A percentile compares a stretch with the other conserved stretches of the same genome.
Evolutionary conservation across 2,113 vertebrate genomes (phyloP).

Genomic region (Poeciliopsis turrubarensis): DNA sequence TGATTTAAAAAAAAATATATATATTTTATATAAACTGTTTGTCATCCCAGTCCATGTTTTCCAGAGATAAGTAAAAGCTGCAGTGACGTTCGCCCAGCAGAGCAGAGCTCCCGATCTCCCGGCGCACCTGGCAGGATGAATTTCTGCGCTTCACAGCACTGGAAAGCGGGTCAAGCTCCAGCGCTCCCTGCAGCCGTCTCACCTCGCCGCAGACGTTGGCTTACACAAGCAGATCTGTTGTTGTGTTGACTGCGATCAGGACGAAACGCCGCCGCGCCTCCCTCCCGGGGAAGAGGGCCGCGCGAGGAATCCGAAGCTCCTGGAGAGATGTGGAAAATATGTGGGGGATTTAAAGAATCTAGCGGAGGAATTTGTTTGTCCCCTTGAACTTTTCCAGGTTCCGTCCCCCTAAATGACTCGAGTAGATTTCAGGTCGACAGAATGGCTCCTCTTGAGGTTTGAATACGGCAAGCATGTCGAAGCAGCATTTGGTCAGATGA

Average conservation of each 20-base stretch:
- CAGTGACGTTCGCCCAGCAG: conserved; percentile 1
- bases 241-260: conserved; percentile 32
- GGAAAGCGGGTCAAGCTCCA: conserved; percentile 60
- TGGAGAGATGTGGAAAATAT: not conserved
- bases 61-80: not conserved
- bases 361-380: not conserved
- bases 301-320: conserved; percentile 31
- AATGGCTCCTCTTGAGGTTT: not conserved
- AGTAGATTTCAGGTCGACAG: too few species aligned
- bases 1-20: not conserved
- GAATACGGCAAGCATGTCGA: not conserved
- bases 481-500: too few species aligned
- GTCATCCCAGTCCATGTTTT: accelerated
- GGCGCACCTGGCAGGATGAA: conserved; percentile 42
- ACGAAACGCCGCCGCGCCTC: conserved; percentile 19
- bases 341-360: not conserved
- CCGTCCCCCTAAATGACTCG: not conserved
- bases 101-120: conserved; percentile 28
- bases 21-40: not conserved
- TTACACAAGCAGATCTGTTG: conserved; percentile 55
- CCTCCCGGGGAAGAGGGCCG: not conserved
- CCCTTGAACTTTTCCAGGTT: not conserved
- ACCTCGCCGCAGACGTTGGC: conserved; percentile 29
- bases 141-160: conserved; percentile 47
- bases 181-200: conserved; percentile 32